These are phyloP conservation scores for Crypturellus tataupa DNA, from an alignment of 2,797 vertebrate species.

Conservation along the genomic window DNA sequence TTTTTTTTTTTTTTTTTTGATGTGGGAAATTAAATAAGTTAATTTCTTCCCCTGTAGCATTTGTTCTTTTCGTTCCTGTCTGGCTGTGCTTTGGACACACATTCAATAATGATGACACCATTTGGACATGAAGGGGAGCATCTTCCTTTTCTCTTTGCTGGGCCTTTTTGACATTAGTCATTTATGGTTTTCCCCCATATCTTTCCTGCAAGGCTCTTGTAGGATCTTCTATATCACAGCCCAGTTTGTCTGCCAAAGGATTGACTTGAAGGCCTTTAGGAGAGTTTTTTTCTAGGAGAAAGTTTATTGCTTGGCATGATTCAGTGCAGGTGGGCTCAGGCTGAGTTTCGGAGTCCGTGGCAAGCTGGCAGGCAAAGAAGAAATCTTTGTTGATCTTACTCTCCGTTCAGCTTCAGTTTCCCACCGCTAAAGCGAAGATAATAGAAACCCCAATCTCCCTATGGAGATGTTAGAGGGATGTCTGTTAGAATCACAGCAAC, in stretches of 20 bases:
- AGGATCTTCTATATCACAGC: neutral
- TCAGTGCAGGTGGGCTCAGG: neutral
- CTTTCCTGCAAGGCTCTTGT: neutral
- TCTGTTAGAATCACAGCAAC: neutral
- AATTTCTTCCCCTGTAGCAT: neutral
- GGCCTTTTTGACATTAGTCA: neutral
- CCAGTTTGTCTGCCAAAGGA: neutral
- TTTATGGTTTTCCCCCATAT: neutral
- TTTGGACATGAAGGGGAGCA: neutral
- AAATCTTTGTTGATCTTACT: neutral
- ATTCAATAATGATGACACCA: accelerated
- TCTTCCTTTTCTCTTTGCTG: neutral
- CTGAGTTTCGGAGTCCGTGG: neutral
- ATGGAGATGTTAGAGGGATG: neutral
- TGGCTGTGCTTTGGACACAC: neutral
- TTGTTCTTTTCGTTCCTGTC: neutral
- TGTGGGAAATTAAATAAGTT: neutral
- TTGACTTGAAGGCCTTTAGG: neutral
- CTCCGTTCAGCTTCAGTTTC: neutral
- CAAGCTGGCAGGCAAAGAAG: neutral
- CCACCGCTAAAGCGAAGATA: neutral
- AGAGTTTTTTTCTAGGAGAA: neutral
- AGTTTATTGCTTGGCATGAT: neutral
- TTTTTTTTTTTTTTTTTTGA: neutral
- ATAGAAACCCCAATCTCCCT: accelerated